These are phyloP conservation scores for Listrodromus nycthemerus DNA, from an alignment of 2,888 invertebrate species.

Conservation along the genomic window DNA sequence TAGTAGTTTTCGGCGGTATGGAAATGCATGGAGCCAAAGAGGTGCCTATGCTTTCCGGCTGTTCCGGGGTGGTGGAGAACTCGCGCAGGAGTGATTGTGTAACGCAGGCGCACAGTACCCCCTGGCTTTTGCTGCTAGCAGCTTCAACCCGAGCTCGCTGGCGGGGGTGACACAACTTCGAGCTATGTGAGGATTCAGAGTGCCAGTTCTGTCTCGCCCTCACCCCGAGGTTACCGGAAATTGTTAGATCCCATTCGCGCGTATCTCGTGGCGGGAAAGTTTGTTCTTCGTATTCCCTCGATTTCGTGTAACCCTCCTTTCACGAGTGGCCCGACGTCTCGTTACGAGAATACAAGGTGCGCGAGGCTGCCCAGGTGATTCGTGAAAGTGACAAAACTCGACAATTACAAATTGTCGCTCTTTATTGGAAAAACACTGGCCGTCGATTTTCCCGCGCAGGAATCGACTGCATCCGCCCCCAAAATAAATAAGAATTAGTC, in stretches of 20 bases:
- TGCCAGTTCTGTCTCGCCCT: constrained; percentile 80
- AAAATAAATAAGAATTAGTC: background rate
- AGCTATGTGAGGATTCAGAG: constrained; percentile 74
- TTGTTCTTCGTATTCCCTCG: constrained; percentile 52
- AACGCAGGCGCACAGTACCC: constrained; percentile 78
- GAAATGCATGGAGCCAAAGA: constrained; percentile 8
- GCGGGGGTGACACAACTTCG: constrained; percentile 79
- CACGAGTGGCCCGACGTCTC: background rate
- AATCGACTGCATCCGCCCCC: background rate
- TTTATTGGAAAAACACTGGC: background rate
- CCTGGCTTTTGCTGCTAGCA: constrained; percentile 68
- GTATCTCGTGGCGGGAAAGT: constrained; percentile 65
- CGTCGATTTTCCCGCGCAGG: background rate
- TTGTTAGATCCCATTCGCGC: constrained; percentile 62
- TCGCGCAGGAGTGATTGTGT: constrained; percentile 78
- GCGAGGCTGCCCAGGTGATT: background rate
- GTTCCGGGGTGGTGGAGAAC: constrained; percentile 64
- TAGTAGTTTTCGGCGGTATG: background rate
- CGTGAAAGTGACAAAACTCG: constrained; percentile 19
- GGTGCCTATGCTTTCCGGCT: constrained; percentile 40
- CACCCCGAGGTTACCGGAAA: constrained; percentile 70
- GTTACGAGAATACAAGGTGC: background rate
- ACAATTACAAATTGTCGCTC: background rate
- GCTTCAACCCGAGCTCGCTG: constrained; percentile 72
- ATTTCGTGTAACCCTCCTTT: constrained; percentile 34